These are phyloP conservation scores for Sebastes taczanowskii DNA, from an alignment of 2,797 vertebrate genomes.

Conservation along the genomic window DNA sequence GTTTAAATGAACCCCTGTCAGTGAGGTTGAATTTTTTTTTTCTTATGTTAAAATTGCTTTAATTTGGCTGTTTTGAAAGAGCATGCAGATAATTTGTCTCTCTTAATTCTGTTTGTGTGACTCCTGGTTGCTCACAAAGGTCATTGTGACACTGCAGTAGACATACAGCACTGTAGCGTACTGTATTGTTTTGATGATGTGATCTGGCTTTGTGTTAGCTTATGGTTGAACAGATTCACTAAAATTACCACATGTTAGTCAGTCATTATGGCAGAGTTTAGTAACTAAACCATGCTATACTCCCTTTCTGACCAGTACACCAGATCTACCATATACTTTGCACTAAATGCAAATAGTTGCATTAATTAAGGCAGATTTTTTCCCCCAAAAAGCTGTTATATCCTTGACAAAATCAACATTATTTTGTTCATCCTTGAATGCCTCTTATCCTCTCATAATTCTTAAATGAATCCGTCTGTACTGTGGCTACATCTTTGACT, in stretches of 20 bases:
- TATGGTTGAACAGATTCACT: not conserved
- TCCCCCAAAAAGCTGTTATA: not conserved
- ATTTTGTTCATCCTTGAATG: conserved; percentile 42
- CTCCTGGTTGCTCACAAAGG: not conserved
- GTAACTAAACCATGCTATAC: not conserved
- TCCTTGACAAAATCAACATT: conserved; percentile 16
- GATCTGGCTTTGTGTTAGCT: conserved; percentile 40
- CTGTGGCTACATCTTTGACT: conserved; percentile 58
- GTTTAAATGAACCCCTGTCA: not conserved
- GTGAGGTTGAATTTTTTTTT: not conserved
- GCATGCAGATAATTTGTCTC: conserved; percentile 1
- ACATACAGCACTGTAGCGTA: not conserved
- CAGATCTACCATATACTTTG: not conserved
- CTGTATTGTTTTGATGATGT: conserved; percentile 2
- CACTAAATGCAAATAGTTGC: conserved; percentile 10
- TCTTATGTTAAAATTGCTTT: not conserved
- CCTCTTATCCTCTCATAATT: conserved; percentile 21
- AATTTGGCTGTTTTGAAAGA: conserved; percentile 8
- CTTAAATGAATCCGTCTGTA: conserved; percentile 43
- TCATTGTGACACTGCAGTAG: not conserved
- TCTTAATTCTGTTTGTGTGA: not conserved
- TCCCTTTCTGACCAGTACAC: not conserved
- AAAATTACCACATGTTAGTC: not conserved
- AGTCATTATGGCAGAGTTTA: not conserved
- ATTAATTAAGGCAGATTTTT: not conserved